Conservation (phyloP, 2,797 vertebrate genomes). For the Glyptemys insculpta region DNA sequence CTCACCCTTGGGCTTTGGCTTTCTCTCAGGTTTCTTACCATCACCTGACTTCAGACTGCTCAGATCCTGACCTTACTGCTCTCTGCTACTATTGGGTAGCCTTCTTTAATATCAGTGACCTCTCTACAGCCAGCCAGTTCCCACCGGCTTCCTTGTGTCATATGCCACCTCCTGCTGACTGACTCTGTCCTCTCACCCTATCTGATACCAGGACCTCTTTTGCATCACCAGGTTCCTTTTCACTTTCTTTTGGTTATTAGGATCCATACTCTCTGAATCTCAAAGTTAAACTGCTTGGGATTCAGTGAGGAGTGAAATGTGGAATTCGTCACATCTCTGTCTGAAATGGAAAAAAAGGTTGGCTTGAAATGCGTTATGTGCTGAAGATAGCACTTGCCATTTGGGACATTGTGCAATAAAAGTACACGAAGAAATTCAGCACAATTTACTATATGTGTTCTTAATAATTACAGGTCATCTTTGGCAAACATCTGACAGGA, state of each 20-base stretch:
- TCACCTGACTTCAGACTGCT: not conserved
- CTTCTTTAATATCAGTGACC: not conserved
- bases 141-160: not conserved
- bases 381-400: not conserved
- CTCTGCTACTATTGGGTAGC: not conserved
- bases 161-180: not conserved
- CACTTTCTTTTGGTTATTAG: constrained; percentile 22
- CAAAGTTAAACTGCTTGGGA: constrained; percentile 33
- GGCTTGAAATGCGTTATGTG: constrained; percentile 4
- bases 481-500: constrained; percentile 26
- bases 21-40: not conserved
- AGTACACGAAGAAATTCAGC: not conserved
- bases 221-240: not conserved
- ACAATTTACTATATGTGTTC: not conserved
- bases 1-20: not conserved
- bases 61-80: not conserved
- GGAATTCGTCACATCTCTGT: constrained; percentile 29
- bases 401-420: not conserved
- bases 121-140: not conserved
- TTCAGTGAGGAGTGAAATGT: constrained; percentile 48
- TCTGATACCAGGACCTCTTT: not conserved
- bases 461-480: constrained; percentile 40
- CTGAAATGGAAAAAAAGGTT: not conserved
- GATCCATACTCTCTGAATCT: not conserved
- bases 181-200: not conserved